These are phyloP conservation scores for Echinometra lucunter DNA, from an alignment of 53 echinoderm and acorn worm species.

Conservation along the genomic window DNA sequence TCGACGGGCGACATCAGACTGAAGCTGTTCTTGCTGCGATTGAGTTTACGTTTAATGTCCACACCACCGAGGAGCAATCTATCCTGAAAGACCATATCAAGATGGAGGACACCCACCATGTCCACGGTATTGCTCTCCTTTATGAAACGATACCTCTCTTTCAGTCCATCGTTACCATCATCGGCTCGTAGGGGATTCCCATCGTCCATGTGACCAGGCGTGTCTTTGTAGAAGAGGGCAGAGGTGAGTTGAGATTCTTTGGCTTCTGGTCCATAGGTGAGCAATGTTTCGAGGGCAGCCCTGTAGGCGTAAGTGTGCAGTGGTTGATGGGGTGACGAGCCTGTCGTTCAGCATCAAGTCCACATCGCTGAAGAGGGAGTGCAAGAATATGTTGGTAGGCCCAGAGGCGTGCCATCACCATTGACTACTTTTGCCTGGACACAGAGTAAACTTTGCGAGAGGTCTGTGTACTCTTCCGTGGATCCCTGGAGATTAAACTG, in stretches of 20 bases:
- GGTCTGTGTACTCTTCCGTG: constrained; percentile 75
- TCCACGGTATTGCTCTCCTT: constrained; percentile 66
- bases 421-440: constrained; percentile 76
- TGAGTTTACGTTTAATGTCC: constrained; percentile 78
- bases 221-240: constrained; percentile 81
- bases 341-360: constrained; percentile 83
- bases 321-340: constrained; percentile 72
- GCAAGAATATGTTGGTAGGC: constrained; percentile 76
- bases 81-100: constrained; percentile 80
- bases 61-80: constrained; percentile 77
- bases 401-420: constrained; percentile 71
- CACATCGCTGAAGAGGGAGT: constrained; percentile 85
- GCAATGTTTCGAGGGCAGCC: constrained; percentile 74
- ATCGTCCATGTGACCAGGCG: constrained; percentile 76
- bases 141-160: constrained; percentile 56
- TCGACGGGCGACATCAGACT: constrained; percentile 66
- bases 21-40: constrained; percentile 71
- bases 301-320: constrained; percentile 81
- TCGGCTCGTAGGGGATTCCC: constrained; percentile 61
- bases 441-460: constrained; percentile 75
- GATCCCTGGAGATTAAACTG: constrained; percentile 74
- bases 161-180: constrained; percentile 75
- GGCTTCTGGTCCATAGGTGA: constrained; percentile 75
- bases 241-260: constrained; percentile 78
- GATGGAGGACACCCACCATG: constrained; percentile 72